Evolutionary conservation across 2,888 invertebrate genomes (phyloP), one percentile per base, ranked within the genome.

Genomic region (Flabesymbios commensalis): DNA sequence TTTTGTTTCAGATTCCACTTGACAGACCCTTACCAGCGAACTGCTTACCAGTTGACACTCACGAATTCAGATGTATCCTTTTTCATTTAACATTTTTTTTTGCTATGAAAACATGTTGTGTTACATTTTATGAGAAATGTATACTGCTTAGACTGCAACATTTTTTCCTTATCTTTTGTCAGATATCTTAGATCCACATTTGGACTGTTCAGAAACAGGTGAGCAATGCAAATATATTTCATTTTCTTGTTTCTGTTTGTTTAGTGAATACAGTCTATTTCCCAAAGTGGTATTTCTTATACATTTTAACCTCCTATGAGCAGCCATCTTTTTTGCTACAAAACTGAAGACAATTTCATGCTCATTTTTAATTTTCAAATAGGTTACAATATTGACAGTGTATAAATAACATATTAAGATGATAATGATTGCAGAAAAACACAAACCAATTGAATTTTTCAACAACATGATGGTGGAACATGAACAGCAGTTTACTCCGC

Each of bases 41-140:
- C 71, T 74, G 70, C 55, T 61, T 69, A n/a, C 67, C 74, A 28
- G 74, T 79, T 1, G 78, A 80, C 61, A 80, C 78, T 1, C 75
- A 75, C 70, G 72, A 74, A 63, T 75, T 81, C 63, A 78, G 75
- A 72, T 81, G 77, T 80, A 79, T 78, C 78, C 76, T 78, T 78
- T 61, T 10, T 5, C 10, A 14, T 61, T 69, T 70, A 73, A 75
- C 60, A 76, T 66, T 14, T 17, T 33, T 33, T 19, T 47, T 17
- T 17, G n/a, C n/a, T n/a, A n/a, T n/a, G n/a, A n/a, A n/a, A n/a
- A n/a, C n/a, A n/a, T n/a, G n/a, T n/a, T n/a, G n/a, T n/a, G n/a
- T n/a, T n/a, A n/a, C n/a, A n/a, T n/a, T n/a, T n/a, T n/a, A n/a
- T n/a, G n/a, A n/a, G n/a, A n/a, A n/a, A n/a, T n/a, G n/a, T n/a